Evolutionary conservation across 2,113 vertebrate species (phyloP), one percentile per base, ranked within the genome.

Genomic region (Gopherus flavomarginatus): DNA sequence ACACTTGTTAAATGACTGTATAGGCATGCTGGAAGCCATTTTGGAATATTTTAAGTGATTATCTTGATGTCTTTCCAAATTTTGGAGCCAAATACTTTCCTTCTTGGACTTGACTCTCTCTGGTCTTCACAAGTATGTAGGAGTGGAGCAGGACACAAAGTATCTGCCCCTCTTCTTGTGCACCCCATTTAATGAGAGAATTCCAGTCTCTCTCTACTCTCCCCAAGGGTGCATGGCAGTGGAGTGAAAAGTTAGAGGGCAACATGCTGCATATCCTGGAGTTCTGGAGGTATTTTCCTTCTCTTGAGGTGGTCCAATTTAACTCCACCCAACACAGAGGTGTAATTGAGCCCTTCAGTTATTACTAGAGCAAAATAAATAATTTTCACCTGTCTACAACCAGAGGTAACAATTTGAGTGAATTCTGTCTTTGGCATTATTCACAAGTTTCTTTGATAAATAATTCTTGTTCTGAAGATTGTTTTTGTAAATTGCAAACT

Each of bases 401-500:
- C 44, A 35, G 13, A 94, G 89, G 92, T 93, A 84, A 1, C 4
- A 88, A 80, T 56, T 72, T 53, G 69, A 35, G 1, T 62, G 89
- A 85, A 81, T 88, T 27, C 16, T 82, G 62, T 72, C 29, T 44
- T 94, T 96, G 87, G 84, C 86, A 81, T 94, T 93, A 90, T 89
- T 94, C 90, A 88, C 78, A 95, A 93, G 87, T 44, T 44, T 27
- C 35, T 57, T 83, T 72, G 86, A 90, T 77, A 96, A 95, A 92
- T 92, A 93, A 93, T 86, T 87, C n/a, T 94, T 52, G 1, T 90
- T 93, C 59, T 86, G 86, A 17, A 90, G 85, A 92, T 44, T 95
- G 77, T 85, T 95, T 93, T 95, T 93, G 83, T 77, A 94, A 95
- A 95, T 95, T 82, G 75, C 47, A 38, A 93, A 87, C 93, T 94